phyloP scores from a whole-genome alignment of 2,113 vertebrate genomes.

The Ictalurus punctatus region DNA sequence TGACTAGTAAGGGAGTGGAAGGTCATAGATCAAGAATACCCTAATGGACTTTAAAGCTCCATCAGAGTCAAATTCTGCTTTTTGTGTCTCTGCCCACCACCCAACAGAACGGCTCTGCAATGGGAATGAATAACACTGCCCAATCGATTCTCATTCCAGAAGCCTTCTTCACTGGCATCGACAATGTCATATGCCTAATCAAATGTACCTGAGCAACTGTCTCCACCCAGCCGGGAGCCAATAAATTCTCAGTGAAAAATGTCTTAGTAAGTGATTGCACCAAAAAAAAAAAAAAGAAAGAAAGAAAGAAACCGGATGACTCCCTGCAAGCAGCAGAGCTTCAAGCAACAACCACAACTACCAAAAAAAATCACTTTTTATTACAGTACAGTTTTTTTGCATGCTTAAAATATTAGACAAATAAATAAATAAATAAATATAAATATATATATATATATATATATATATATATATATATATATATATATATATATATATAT shows the following conservation, averaged over 20 bases:
- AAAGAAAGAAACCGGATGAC: not conserved
- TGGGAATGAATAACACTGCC: constrained; percentile 57
- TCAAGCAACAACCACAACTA: too few species aligned
- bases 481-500: too few species aligned
- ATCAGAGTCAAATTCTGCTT: not conserved
- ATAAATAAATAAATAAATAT: too few species aligned
- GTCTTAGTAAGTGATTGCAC: constrained; percentile 41
- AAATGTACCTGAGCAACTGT: constrained; percentile 54
- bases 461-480: too few species aligned
- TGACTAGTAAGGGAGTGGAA: not conserved
- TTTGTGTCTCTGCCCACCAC: not conserved
- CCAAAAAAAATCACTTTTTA: not conserved
- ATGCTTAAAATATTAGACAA: not conserved
- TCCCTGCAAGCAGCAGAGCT: not conserved
- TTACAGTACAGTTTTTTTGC: not conserved
- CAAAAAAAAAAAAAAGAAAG: constrained; percentile 6
- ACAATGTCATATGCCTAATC: constrained; percentile 60
- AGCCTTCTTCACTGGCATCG: constrained; percentile 57
- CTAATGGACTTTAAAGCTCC: constrained; percentile 15
- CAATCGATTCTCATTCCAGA: constrained; percentile 59
- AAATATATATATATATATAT: too few species aligned
- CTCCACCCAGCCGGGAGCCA: constrained; percentile 28
- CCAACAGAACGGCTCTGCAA: not conserved
- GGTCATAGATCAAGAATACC: not conserved
- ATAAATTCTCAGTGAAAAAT: constrained; percentile 53